Conservation (phyloP, 2,888 invertebrate genomes). For the Andrena chrysosceles region DNA sequence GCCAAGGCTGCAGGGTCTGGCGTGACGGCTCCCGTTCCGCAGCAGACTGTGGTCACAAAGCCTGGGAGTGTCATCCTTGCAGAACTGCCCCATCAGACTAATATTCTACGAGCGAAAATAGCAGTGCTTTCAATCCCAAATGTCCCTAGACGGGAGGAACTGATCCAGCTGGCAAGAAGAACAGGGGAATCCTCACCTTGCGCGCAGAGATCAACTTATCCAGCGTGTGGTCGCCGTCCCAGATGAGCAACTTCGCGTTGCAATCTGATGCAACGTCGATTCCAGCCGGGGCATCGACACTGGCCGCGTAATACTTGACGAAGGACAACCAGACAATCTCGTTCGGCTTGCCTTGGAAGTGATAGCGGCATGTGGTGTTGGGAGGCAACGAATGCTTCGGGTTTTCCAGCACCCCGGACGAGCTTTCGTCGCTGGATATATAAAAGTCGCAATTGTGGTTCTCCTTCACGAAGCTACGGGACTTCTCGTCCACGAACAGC, state of each 20-base stretch:
- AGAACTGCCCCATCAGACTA: constrained; percentile 90
- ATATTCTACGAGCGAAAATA: constrained; percentile 71
- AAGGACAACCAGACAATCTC: constrained; percentile 94
- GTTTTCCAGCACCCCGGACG: constrained; percentile 90
- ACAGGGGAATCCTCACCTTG: constrained; percentile 59
- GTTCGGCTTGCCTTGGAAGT: constrained; percentile 90
- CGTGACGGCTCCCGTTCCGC: constrained; percentile 90
- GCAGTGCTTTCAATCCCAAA: neutral
- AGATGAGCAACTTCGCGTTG: constrained; percentile 90
- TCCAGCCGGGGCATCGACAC: constrained; percentile 87
- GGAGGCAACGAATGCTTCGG: constrained; percentile 92
- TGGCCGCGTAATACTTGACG: constrained; percentile 92
- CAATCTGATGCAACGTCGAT: constrained; percentile 90
- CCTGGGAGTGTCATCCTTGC: constrained; percentile 91
- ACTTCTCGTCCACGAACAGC: constrained; percentile 91
- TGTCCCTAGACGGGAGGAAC: neutral
- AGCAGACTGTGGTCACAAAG: constrained; percentile 91
- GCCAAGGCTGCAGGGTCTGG: constrained; percentile 89
- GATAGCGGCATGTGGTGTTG: constrained; percentile 93
- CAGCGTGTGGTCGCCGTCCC: constrained; percentile 88
- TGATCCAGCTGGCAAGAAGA: neutral
- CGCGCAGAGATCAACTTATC: constrained; percentile 67
- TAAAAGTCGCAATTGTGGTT: constrained; percentile 92
- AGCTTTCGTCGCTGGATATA: constrained; percentile 90
- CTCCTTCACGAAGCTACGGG: constrained; percentile 90